Evolutionary conservation across 2,888 invertebrate species (phyloP), one percentile per base, ranked within the genome.

Genomic region (Ramazzottius varieornatus): DNA sequence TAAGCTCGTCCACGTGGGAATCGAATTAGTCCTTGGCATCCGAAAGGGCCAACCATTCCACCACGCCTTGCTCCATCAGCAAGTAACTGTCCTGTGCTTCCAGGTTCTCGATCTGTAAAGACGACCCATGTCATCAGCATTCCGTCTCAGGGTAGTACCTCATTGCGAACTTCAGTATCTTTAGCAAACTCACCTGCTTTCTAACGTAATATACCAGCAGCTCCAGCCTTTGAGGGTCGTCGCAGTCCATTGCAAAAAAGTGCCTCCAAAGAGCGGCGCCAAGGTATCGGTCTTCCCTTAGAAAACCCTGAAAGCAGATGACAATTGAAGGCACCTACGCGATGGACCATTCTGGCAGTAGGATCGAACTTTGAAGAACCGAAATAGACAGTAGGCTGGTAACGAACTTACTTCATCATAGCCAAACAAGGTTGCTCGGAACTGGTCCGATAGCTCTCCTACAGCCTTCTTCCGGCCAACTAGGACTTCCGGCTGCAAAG

Each of bases 261-360:
- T 86, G 81, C 69, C 87, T 81, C 92, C 92, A 92, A 20, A 92
- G 71, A 0, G 89, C 86, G 32, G 70, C 72, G 33, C 91, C 89
- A 68, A 92, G 74, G 2, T 84, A 78, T 71, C 79, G 82, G 73
- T 92, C 92, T 72, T 85, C 83, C 20, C 80, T 80, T 70, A 82
- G 78, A 24, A 90, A 75, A 1, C 90, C 91, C 79, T 73, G 68
- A 24, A 64, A 66, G 32, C 8, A 8, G 13, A 63, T 63, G 29
- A 32, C 8, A 8, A 63, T 32, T 16, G n/a, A 63, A n/a, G 8
- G 13, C 63, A 65, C 63, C 63, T 40, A 20, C 13, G 65, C 67
- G n/a, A 46, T 64, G 40, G n/a, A 20, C 32, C 34, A 46, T 2
- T 46, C 2, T 66, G 8, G 46, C 24, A 24, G 24, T 33, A 1